phyloP scores from a whole-genome alignment of 2,888 invertebrate species.

The Eledone cirrhosa region DNA sequence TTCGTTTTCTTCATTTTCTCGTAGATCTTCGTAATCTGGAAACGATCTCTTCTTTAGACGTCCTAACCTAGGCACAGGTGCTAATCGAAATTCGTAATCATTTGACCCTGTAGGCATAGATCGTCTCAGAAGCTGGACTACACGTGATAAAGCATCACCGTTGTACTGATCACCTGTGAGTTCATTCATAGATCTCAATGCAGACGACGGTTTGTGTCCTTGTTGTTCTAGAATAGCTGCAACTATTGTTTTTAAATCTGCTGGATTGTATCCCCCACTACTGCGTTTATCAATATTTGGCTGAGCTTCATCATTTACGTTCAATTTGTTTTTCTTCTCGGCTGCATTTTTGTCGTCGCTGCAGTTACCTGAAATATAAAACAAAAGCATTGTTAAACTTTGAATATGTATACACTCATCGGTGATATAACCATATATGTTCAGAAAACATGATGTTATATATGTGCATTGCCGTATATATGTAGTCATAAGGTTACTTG shows the following conservation, averaged over 20 bases:
- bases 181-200: slow-evolving; percentile 47
- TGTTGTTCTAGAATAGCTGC: neutral
- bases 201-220: slow-evolving; percentile 40
- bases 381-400: too few relatives aligned
- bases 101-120: neutral
- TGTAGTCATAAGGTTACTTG: too few relatives aligned
- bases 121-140: neutral
- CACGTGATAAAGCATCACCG: neutral
- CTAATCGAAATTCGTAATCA: neutral
- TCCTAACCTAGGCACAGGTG: neutral
- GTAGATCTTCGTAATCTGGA: neutral
- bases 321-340: too few relatives aligned
- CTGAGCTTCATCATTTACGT: too few relatives aligned
- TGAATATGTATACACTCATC: too few relatives aligned
- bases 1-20: neutral
- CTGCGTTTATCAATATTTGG: too few relatives aligned
- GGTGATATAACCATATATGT: too few relatives aligned
- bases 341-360: neutral
- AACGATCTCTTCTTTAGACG: neutral
- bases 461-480: too few relatives aligned
- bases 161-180: neutral
- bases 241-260: neutral
- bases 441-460: too few relatives aligned
- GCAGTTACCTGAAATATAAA: neutral
- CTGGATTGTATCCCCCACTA: too few relatives aligned